Conservation (phyloP, 2,113 vertebrate species). For the Cricetomys ansorgei region DNA sequence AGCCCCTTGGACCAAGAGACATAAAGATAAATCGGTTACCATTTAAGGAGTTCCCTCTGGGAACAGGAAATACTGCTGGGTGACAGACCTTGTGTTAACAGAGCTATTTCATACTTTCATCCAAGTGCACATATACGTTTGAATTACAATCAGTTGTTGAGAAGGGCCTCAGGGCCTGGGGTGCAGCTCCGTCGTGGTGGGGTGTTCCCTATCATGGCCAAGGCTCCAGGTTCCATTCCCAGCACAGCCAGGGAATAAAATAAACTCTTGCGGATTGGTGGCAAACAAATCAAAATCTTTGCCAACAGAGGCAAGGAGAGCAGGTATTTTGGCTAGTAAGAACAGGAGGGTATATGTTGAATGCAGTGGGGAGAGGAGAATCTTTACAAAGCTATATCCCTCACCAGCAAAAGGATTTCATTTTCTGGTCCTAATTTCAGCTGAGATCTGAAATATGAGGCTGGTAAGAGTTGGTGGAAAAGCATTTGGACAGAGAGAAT, state of each 20-base stretch:
- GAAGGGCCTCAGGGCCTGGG: background rate
- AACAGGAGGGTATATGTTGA: background rate
- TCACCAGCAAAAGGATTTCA: background rate
- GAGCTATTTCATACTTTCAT: slow-evolving; percentile 21
- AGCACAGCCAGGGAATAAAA: background rate
- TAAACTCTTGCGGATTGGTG: background rate
- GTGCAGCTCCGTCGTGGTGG: background rate
- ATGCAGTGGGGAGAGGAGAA: too few relatives aligned
- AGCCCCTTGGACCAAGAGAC: background rate
- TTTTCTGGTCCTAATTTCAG: slow-evolving; percentile 23
- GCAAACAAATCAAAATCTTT: background rate
- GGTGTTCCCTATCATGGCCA: background rate
- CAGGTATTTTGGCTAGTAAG: background rate
- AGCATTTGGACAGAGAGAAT: background rate
- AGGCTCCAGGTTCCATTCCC: background rate
- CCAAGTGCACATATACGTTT: background rate
- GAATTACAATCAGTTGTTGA: background rate
- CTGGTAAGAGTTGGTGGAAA: background rate
- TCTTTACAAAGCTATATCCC: background rate
- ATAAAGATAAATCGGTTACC: slow-evolving; percentile 5
- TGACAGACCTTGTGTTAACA: background rate
- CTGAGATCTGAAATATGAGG: slow-evolving; percentile 39
- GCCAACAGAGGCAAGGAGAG: background rate
- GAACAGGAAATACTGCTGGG: background rate
- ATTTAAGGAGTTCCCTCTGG: background rate